These are phyloP conservation scores for Sipunculus nudus DNA, from an alignment of 2,888 invertebrate genomes.

Conservation along the genomic window DNA sequence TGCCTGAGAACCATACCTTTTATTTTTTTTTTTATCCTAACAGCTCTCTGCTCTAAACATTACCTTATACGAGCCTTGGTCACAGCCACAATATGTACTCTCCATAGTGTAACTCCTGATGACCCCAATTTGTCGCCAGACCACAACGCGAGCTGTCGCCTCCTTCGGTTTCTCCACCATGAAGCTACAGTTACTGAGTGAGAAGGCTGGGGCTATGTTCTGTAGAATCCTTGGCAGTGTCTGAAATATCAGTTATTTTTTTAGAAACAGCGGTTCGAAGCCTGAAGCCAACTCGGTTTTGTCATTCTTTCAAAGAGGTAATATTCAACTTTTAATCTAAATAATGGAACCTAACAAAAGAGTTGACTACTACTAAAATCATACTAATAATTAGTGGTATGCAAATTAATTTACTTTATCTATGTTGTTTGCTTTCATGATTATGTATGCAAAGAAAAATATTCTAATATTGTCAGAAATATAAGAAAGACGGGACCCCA, in stretches of 20 bases:
- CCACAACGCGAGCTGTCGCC: conserved; percentile 83
- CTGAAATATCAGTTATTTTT: conserved; percentile 69
- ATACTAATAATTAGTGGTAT: too few relatives aligned
- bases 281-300: neutral
- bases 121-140: conserved; percentile 85
- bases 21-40: too few relatives aligned
- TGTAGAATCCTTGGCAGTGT: conserved; percentile 79
- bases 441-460: too few relatives aligned
- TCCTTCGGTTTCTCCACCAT: conserved; percentile 81
- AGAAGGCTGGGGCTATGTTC: conserved; percentile 77
- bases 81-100: conserved; percentile 85
- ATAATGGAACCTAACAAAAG: too few relatives aligned
- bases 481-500: too few relatives aligned
- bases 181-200: conserved; percentile 79
- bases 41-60: neutral
- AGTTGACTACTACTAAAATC: too few relatives aligned
- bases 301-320: too few relatives aligned
- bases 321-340: too few relatives aligned
- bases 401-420: too few relatives aligned
- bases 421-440: too few relatives aligned
- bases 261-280: neutral
- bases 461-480: too few relatives aligned
- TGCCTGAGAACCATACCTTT: too few relatives aligned
- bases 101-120: conserved; percentile 84
- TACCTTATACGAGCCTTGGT: conserved; percentile 71